A percentile compares a stretch with the other conserved stretches of the same genome.
These are phyloP conservation scores for Brenthis hecate DNA, from an alignment of 2,888 invertebrate genomes.

Conservation along the genomic window DNA sequence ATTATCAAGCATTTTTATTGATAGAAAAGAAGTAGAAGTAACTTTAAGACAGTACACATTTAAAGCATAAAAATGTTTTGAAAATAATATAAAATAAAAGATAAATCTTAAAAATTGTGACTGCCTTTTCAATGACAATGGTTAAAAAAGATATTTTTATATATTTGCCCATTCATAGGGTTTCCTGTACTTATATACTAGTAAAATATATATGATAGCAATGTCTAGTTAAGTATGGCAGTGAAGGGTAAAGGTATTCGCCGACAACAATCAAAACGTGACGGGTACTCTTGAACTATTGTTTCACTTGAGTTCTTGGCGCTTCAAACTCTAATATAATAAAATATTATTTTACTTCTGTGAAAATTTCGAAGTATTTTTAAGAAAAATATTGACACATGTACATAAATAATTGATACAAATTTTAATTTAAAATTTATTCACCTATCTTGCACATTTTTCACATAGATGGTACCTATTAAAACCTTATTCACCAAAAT, in stretches of 20 bases:
- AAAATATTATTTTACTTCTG: no score
- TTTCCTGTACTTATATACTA: slow-evolving; percentile 6
- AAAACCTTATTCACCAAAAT: no score
- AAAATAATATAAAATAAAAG: no score
- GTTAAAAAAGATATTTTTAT: neutral
- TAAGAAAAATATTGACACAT: no score
- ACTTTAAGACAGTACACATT: no score
- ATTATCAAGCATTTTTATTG: neutral
- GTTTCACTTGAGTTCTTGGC: neutral
- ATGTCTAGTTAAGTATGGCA: neutral
- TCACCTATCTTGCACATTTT: no score
- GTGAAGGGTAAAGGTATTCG: neutral
- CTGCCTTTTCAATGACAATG: neutral
- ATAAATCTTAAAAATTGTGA: neutral
- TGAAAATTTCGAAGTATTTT: no score
- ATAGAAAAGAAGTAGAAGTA: no score
- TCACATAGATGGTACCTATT: no score
- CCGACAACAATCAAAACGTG: neutral
- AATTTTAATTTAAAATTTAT: no score
- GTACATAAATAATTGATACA: no score
- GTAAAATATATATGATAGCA: neutral
- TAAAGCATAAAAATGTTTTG: no score
- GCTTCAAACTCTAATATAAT: neutral
- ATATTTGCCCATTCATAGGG: neutral
- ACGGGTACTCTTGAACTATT: neutral